Conservation (phyloP, 2,888 invertebrate genomes). For the Phyllotreta cruciferae region DNA sequence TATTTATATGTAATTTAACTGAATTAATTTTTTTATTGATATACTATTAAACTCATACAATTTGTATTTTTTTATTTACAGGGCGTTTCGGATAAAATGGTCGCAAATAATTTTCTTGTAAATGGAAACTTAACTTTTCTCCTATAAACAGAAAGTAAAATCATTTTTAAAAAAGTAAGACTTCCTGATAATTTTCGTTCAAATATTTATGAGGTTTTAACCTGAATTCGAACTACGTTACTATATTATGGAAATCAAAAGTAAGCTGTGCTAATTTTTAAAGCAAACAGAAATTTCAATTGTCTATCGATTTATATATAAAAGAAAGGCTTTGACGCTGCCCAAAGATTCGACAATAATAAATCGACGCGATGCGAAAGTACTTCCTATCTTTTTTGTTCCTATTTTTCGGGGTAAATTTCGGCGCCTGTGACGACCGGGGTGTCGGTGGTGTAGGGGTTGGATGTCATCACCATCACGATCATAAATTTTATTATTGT, state of each 20-base stretch:
- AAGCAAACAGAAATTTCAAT: slow-evolving; percentile 24
- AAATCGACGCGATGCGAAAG: slow-evolving; percentile 7
- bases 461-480: not conserved
- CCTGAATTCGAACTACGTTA: slow-evolving; percentile 8
- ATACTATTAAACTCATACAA: too few species aligned
- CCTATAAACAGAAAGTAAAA: too few species aligned
- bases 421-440: not conserved
- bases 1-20: too few species aligned
- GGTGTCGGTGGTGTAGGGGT: not conserved
- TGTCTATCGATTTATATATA: slow-evolving; percentile 15
- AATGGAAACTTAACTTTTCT: too few species aligned
- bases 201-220: slow-evolving; percentile 13
- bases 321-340: slow-evolving; percentile 13
- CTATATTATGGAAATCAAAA: slow-evolving; percentile 20
- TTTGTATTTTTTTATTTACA: too few species aligned
- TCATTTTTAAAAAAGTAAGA: slow-evolving; percentile 3
- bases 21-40: too few species aligned
- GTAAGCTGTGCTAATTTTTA: slow-evolving; percentile 21
- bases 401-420: slow-evolving; percentile 2
- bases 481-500: slow-evolving; percentile 12
- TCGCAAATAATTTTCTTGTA: too few species aligned
- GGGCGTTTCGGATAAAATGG: too few species aligned
- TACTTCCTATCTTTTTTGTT: slow-evolving; percentile 11
- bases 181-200: slow-evolving; percentile 17
- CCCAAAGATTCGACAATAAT: slow-evolving; percentile 7